Conservation (phyloP, 1,140 invertebrate genomes). For the Pantala flavescens region DNA sequence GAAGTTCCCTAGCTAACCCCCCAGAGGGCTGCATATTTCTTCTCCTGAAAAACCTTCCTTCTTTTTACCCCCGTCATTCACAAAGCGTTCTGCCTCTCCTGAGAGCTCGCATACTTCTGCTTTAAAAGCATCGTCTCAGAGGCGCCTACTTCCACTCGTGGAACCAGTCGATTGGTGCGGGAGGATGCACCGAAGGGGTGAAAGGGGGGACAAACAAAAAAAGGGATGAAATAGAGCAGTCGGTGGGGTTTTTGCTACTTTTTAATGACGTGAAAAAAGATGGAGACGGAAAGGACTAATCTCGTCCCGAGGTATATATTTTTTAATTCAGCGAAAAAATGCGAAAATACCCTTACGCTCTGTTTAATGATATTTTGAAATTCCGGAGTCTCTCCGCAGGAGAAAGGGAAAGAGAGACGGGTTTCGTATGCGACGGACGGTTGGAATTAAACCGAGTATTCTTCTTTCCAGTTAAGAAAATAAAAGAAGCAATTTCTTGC, state of each 20-base stretch:
- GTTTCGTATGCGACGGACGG: not conserved
- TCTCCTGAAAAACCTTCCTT: not conserved
- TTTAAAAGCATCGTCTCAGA: not conserved
- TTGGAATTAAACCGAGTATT: not conserved
- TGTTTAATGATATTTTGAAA: slow-evolving; percentile 11
- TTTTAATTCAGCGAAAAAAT: not conserved
- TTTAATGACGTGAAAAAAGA: slow-evolving; percentile 7
- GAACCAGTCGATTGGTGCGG: not conserved
- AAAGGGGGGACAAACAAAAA: too few relatives aligned
- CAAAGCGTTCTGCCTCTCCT: not conserved
- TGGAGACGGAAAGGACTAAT: not conserved
- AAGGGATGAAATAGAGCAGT: not conserved
- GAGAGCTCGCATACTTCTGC: not conserved
- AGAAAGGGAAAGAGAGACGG: not conserved
- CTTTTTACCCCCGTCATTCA: not conserved
- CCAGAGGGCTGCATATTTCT: not conserved
- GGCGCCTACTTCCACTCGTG: not conserved
- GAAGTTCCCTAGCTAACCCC: not conserved
- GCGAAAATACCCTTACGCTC: not conserved
- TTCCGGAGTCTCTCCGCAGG: not conserved
- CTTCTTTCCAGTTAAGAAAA: not conserved
- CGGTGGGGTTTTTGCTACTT: slow-evolving; percentile 4
- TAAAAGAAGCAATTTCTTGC: not conserved
- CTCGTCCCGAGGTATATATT: not conserved
- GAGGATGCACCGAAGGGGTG: not conserved